Evolutionary conservation across 2,113 vertebrate species (phyloP).

Genomic region (Chelonoidis abingdonii): DNA sequence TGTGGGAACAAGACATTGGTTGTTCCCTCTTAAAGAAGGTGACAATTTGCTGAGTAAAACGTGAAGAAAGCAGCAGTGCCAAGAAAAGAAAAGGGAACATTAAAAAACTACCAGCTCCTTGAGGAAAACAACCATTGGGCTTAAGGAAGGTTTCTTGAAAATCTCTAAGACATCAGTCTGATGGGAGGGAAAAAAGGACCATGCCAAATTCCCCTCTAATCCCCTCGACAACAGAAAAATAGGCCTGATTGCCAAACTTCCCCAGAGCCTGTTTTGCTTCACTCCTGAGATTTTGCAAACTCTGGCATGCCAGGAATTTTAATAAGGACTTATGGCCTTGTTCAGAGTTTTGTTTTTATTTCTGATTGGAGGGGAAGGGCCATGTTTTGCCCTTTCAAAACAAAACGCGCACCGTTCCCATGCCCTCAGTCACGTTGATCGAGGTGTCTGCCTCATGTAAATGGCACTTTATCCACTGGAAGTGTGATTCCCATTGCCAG

Average conservation of each 20-base stretch:
- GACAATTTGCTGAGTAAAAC: not conserved
- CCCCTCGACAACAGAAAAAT: conserved; percentile 55
- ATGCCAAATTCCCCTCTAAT: conserved; percentile 70
- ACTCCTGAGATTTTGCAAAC: conserved; percentile 52
- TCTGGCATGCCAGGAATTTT: conserved; percentile 56
- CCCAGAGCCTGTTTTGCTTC: conserved; percentile 53
- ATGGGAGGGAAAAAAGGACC: conserved; percentile 45
- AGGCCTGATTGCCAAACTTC: conserved; percentile 40
- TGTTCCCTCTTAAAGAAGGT: conserved; percentile 31
- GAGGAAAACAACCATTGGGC: conserved; percentile 39
- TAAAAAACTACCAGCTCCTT: conserved; percentile 38
- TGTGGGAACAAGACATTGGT: conserved; percentile 16
- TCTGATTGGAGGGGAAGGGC: conserved; percentile 8
- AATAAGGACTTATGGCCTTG: conserved; percentile 38
- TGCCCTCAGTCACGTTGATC: conserved; percentile 42
- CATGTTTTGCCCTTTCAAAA: conserved; percentile 30
- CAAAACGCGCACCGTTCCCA: conserved; percentile 35
- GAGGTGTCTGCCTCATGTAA: conserved; percentile 70
- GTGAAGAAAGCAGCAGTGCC: conserved; percentile 22
- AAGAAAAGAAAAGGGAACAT: conserved; percentile 62
- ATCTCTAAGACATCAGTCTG: conserved; percentile 35
- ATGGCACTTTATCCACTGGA: conserved; percentile 73
- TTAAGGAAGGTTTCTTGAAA: conserved; percentile 54
- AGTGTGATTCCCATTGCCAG: conserved; percentile 72
- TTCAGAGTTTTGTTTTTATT: not conserved